phyloP scores from a whole-genome alignment of 2,888 invertebrate species.

The Rambutsinella grinnellia region DNA sequence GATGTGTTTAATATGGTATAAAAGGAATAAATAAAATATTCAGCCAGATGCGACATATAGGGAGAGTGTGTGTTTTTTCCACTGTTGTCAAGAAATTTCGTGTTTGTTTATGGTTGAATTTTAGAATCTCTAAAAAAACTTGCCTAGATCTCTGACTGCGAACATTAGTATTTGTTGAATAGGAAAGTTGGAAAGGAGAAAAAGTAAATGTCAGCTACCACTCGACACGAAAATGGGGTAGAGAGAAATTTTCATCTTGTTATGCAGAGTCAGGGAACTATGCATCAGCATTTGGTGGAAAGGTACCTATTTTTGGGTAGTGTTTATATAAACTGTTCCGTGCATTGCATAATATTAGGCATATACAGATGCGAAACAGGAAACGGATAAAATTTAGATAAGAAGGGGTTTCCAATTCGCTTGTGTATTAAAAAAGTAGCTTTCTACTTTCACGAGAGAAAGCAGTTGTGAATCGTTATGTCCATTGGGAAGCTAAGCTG shows the following conservation, averaged over 20 bases:
- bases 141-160: no score
- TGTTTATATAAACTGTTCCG: no score
- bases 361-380: no score
- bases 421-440: slow-evolving; percentile 18
- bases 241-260: no score
- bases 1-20: slow-evolving; percentile 20
- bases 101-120: slow-evolving; percentile 33
- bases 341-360: no score
- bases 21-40: slow-evolving; percentile 25
- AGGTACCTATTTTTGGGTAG: no score
- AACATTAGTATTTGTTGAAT: neutral
- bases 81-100: slow-evolving; percentile 31
- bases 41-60: slow-evolving; percentile 31
- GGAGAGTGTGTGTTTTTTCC: slow-evolving; percentile 28
- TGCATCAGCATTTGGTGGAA: no score
- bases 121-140: slow-evolving; percentile 27
- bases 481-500: slow-evolving; percentile 4
- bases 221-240: neutral
- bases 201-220: slow-evolving; percentile 9
- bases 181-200: neutral
- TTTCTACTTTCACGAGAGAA: slow-evolving; percentile 16
- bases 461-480: neutral
- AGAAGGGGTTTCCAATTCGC: slow-evolving; percentile 18
- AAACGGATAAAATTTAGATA: no score
- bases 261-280: no score